Percentiles rank a stretch among this genome's conserved stretches.
Conservation (phyloP, 2,888 invertebrate genomes). For the Exephanes ischioxanthus region DNA sequence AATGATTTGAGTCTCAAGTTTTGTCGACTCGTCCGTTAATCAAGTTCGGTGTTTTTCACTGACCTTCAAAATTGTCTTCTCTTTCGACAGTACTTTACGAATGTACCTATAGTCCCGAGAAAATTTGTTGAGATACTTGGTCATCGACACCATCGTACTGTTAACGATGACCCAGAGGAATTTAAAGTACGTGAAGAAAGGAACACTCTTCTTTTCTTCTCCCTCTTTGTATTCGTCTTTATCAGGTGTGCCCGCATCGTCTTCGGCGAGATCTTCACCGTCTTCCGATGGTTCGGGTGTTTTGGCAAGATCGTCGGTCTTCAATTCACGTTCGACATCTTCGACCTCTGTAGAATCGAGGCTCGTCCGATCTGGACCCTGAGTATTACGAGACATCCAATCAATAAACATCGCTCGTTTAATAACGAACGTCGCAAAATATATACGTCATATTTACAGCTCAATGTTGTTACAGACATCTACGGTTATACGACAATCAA, state of each 20-base stretch:
- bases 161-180: constrained; percentile 91
- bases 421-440: not conserved
- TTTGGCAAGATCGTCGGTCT: constrained; percentile 72
- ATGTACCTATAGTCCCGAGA: constrained; percentile 98
- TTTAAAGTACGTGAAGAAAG: constrained; percentile 86
- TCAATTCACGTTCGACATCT: constrained; percentile 73
- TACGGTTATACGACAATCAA: constrained; percentile 9
- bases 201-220: constrained; percentile 85
- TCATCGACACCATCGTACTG: constrained; percentile 93
- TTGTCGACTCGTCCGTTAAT: not conserved
- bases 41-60: constrained; percentile 48
- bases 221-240: constrained; percentile 73
- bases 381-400: not conserved
- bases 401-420: not conserved
- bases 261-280: constrained; percentile 66
- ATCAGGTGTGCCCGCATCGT: constrained; percentile 41
- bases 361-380: constrained; percentile 77
- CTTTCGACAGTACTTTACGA: constrained; percentile 93
- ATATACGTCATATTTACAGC: constrained; percentile 6
- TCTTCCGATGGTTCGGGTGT: constrained; percentile 72
- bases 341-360: constrained; percentile 77
- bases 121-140: constrained; percentile 93
- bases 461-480: not conserved
- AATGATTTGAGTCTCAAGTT: constrained; percentile 32
- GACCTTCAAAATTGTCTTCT: constrained; percentile 96